A percentile compares a stretch with the other conserved stretches of the same genome.
Conservation (phyloP, 2,113 vertebrate genomes). For the Pygoscelis adeliae region DNA sequence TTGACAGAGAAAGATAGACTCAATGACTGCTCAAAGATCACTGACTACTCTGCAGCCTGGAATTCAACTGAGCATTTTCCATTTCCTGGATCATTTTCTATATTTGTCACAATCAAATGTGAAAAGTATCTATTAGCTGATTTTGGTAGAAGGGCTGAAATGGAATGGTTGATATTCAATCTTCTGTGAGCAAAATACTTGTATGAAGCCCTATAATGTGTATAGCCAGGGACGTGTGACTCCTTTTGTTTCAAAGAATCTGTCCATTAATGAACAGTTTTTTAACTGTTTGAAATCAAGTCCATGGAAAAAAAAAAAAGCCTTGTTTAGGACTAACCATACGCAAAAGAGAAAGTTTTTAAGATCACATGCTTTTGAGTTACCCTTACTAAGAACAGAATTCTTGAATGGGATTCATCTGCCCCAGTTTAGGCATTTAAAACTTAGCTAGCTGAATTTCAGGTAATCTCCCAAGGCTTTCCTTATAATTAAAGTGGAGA, state of each 20-base stretch:
- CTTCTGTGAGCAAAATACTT: neutral
- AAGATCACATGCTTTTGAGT: neutral
- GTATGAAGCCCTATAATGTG: neutral
- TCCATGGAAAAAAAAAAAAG: neutral
- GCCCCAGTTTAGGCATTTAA: neutral
- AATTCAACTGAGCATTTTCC: neutral
- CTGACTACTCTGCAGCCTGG: neutral
- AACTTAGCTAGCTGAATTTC: neutral
- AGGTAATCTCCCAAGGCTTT: neutral
- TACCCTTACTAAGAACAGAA: neutral
- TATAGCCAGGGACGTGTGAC: neutral
- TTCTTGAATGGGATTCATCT: neutral
- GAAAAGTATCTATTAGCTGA: neutral
- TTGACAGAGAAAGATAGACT: neutral
- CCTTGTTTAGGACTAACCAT: neutral
- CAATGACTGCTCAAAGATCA: neutral
- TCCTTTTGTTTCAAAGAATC: neutral
- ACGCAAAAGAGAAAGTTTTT: neutral
- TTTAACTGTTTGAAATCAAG: neutral
- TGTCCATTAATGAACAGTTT: neutral
- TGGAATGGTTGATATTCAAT: neutral
- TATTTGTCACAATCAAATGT: neutral
- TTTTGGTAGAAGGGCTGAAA: neutral
- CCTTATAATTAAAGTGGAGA: neutral
- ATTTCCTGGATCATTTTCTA: neutral